Evolutionary conservation across 1,140 invertebrate genomes (phyloP), one percentile per base, ranked within the genome.

Genomic region (Druon quercuslanigerum): DNA sequence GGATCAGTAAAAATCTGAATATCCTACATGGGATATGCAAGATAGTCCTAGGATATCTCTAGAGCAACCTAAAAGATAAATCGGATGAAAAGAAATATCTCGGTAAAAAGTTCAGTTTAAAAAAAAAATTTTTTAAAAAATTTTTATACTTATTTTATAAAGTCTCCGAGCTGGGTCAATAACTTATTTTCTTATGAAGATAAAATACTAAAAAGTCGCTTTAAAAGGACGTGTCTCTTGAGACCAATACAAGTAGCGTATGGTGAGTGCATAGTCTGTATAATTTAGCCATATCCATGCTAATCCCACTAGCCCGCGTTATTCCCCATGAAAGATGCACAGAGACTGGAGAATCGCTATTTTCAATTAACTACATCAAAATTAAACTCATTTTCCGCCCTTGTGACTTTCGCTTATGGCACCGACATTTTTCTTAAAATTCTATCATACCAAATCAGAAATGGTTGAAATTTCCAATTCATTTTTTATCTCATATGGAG

Each of bases 231-330:
- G 79, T 83, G 79, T 79, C 84, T 83, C 78, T 70, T 81, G 84
- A 84, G 83, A 83, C 77, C 78, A 76, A 81, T 66, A 80, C 74
- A 79, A 84, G 77, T 83, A 84, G 86, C 87, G 85, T 88, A 86
- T 86, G 85, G 85, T 87, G 86, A 85, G 83, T 86, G 85, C 87
- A 86, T 85, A 85, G 84, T 86, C 86, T 88, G 87, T 87, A 89
- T 89, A 89, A 89, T 88, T 89, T 85, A 88, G 86, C 88, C 87
- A 88, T 89, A 88, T 87, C 87, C 86, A 88, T 88, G 87, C 87
- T 89, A 88, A 89, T 89, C 87, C 87, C 84, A 87, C 76, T 83
- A 86, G 87, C 80, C 83, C 77, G 80, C 86, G 87, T 88, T 88
- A 88, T 87, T 87, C 83, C 84, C 83, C 84, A 85, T 89, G 87